A percentile compares a stretch with the other conserved stretches of the same genome.
These are phyloP conservation scores for Polia nebulosa DNA, from an alignment of 2,888 invertebrate genomes.

Conservation along the genomic window DNA sequence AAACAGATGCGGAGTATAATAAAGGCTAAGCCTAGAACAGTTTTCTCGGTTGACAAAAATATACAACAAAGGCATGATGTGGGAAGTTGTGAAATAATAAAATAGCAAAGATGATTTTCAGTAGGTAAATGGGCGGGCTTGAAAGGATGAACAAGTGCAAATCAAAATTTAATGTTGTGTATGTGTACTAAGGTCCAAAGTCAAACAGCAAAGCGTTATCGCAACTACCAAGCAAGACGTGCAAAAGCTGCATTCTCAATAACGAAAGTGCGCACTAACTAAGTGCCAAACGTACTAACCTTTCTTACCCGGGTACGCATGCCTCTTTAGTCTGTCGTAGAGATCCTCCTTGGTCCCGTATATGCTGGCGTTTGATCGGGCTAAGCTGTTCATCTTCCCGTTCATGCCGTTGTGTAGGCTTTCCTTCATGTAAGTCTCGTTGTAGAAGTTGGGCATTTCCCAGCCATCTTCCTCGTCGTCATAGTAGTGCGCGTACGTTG, in stretches of 20 bases:
- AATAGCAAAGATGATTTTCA: conserved; percentile 1
- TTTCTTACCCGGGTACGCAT: conserved; percentile 98
- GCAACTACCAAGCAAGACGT: conserved; percentile 54
- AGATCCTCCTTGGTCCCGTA: conserved; percentile 99
- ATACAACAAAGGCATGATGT: background rate
- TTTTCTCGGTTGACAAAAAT: background rate
- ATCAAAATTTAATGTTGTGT: conserved; percentile 6
- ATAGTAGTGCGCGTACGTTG: conserved; percentile 98
- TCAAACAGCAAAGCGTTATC: conserved; percentile 39
- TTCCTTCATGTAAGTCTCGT: conserved; percentile 99
- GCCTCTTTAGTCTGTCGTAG: conserved; percentile 98
- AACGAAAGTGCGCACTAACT: conserved; percentile 81
- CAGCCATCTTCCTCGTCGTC: conserved; percentile 99
- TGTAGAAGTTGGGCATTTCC: conserved; percentile 99
- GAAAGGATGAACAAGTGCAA: conserved; percentile 17
- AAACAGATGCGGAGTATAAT: background rate
- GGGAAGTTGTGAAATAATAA: conserved; percentile 1
- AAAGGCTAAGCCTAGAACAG: background rate
- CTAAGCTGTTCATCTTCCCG: conserved; percentile 97
- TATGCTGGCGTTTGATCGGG: conserved; percentile 97
- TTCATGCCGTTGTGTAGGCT: conserved; percentile 96
- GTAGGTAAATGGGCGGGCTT: background rate
- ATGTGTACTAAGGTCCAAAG: conserved; percentile 17
- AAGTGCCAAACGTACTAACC: conserved; percentile 92
- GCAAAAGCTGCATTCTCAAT: conserved; percentile 72